Base-by-base conservation (phyloP, 1,140 invertebrate genomes). In the Aradophagus sp. region DNA sequence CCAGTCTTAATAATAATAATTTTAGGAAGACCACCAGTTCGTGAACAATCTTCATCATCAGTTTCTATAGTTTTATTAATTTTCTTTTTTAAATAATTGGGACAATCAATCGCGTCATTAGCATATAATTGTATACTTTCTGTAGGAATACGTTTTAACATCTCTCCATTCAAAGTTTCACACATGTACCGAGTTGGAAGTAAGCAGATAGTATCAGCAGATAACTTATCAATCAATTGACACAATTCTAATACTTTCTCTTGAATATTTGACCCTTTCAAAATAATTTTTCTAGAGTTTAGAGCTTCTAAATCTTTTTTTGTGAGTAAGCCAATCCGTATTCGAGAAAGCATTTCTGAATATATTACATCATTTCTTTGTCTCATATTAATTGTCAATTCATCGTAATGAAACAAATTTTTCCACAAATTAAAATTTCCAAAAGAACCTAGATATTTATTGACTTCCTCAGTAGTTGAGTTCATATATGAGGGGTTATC, bases 341-440 rank as follows among this genome's bases (percentile, higher is more conserved):
- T 42, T 55, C 12, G 35, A 14, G 16, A 32, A 23, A 42, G 34
- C 5, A 42, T 34, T 1, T 42, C 5, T 42, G 23, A 26, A 39
- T 42, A 42, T 8, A 5, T 15, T 1, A 12, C 8, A 45, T 75
- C 69, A 52, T 36, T 36, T 58, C 72, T 66, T 53, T 75, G 71
- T 8, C 67, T 19, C 63, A 76, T 76, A 50, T 77, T 77, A 10
- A 72, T 76, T 38, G 14, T 61, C 20, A 77, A 52, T 55, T 77
- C 71, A 35, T 77, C 70, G n/a, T n/a, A n/a, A n/a, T n/a, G n/a
- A n/a, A n/a, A n/a, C n/a, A n/a, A n/a, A n/a, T n/a, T n/a, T n/a
- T n/a, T n/a, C n/a, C n/a, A n/a, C n/a, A n/a, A n/a, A n/a, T n/a
- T n/a, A n/a, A n/a, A n/a, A n/a, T n/a, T 62, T 13, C 36, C 53